These are phyloP conservation scores for Drosophila siamana DNA, from an alignment of 2,888 invertebrate genomes.

Conservation along the genomic window DNA sequence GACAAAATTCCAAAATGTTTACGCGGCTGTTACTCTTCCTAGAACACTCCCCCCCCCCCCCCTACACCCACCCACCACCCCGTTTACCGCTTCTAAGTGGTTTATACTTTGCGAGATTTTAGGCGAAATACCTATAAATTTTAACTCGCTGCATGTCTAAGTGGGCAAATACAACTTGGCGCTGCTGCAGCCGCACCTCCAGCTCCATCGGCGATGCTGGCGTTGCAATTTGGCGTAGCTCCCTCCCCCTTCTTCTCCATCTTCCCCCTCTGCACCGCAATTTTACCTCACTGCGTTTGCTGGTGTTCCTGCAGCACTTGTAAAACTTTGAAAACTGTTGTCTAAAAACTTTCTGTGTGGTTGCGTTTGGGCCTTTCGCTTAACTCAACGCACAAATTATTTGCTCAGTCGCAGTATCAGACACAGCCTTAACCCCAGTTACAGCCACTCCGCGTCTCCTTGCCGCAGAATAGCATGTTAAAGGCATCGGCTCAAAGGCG, in stretches of 20 bases:
- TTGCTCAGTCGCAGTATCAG: conserved; percentile 35
- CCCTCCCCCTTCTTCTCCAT: too few species aligned
- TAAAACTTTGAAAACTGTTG: conserved; percentile 78
- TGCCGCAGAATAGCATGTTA: conserved; percentile 34
- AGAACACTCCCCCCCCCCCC: conserved; percentile 31
- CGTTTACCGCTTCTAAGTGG: conserved; percentile 58
- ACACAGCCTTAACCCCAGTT: conserved; percentile 1
- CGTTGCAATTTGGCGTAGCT: conserved; percentile 8
- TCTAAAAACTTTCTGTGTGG: conserved; percentile 75
- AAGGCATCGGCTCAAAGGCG: conserved; percentile 36
- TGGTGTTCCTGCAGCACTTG: conserved; percentile 62
- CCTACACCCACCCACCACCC: neutral
- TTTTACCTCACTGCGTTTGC: conserved; percentile 25
- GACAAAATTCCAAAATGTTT: conserved; percentile 56
- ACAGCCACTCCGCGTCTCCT: conserved; percentile 1
- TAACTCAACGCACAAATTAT: conserved; percentile 75
- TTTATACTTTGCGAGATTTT: conserved; percentile 78
- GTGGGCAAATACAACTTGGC: conserved; percentile 72
- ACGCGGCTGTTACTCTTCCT: conserved; percentile 11
- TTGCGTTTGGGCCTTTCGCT: conserved; percentile 63
- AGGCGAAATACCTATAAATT: conserved; percentile 78
- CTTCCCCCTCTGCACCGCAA: conserved; percentile 1
- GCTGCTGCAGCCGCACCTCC: conserved; percentile 39
- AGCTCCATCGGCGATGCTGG: conserved; percentile 44
- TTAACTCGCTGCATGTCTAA: conserved; percentile 75